Percentiles rank a stretch among this genome's conserved stretches.
Evolutionary conservation across 2,888 invertebrate species (phyloP).

Genomic region (Dermolepida albohirtum): DNA sequence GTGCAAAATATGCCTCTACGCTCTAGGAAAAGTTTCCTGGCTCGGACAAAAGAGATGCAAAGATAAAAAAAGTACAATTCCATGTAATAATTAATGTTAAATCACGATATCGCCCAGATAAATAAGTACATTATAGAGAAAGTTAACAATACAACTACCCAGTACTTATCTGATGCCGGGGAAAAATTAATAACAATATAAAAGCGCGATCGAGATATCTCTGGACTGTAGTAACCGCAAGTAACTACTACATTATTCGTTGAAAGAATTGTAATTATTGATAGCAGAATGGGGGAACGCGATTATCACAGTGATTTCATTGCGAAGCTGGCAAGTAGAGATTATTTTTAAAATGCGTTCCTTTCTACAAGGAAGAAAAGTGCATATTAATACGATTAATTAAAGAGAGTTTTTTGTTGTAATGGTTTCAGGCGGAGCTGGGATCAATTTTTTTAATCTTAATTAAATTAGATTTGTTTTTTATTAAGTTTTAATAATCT

Average conservation of each 20-base stretch:
- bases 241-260: conserved; percentile 15
- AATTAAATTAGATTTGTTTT: too few species aligned
- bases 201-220: conserved; percentile 12
- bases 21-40: too few species aligned
- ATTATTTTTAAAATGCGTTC: conserved; percentile 14
- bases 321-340: conserved; percentile 1
- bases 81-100: conserved; percentile 27
- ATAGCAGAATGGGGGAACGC: conserved; percentile 2
- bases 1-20: too few species aligned
- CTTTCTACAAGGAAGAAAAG: conserved; percentile 33
- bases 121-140: conserved; percentile 15
- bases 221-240: conserved; percentile 16
- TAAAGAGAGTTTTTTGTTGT: background rate
- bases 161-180: conserved; percentile 15
- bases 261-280: conserved; percentile 28
- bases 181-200: conserved; percentile 19
- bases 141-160: conserved; percentile 24
- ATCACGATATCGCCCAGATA: conserved; percentile 8
- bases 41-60: too few species aligned
- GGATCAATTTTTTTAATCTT: too few species aligned
- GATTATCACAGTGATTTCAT: conserved; percentile 26
- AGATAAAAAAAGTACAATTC: conserved; percentile 11
- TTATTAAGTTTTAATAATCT: too few species aligned
- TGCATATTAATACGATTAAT: conserved; percentile 1
- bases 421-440: too few species aligned